Evolutionary conservation across 2,797 vertebrate species (phyloP).

Genomic region (Myiotriccus ornatus): DNA sequence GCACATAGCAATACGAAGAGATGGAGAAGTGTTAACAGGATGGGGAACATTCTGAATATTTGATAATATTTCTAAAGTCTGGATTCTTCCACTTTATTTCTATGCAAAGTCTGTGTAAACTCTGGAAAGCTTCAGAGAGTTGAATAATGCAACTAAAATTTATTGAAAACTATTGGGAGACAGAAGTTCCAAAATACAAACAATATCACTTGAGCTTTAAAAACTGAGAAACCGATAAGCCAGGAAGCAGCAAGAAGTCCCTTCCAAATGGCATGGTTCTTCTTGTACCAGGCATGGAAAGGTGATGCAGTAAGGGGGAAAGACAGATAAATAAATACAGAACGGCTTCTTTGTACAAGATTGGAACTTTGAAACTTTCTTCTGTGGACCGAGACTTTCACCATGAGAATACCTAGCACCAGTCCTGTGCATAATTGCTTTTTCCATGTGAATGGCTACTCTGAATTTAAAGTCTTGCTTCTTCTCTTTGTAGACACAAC

Average conservation of each 20-base stretch:
- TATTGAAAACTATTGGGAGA: background rate
- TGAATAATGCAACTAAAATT: background rate
- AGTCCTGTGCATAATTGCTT: background rate
- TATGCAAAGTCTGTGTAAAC: background rate
- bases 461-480: background rate
- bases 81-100: background rate
- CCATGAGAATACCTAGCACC: background rate
- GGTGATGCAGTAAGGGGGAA: background rate
- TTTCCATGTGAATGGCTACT: background rate
- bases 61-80: background rate
- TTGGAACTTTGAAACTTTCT: background rate
- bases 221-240: background rate
- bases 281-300: background rate
- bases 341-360: background rate
- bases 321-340: background rate
- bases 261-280: fast-evolving
- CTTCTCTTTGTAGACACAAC: background rate
- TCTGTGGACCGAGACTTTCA: background rate
- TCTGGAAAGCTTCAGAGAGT: background rate
- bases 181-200: background rate
- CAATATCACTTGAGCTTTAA: background rate
- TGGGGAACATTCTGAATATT: background rate
- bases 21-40: background rate
- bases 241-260: background rate
- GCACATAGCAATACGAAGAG: background rate